Percentiles rank a stretch among this genome's conserved stretches.
Conservation (phyloP, 2,113 vertebrate species). For the Egretta garzetta region DNA sequence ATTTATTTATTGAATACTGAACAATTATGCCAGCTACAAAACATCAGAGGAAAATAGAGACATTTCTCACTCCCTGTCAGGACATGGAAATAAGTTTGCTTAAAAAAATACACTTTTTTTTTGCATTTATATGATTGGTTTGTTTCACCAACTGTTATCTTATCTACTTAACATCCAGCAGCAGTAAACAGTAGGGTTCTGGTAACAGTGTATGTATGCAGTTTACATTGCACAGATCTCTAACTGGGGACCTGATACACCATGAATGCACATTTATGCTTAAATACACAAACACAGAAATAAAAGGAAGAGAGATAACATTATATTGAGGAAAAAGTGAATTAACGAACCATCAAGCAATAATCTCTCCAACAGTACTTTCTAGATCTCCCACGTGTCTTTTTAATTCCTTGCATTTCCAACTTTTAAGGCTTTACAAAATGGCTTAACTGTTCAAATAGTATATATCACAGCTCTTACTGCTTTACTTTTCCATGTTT, state of each 20-base stretch:
- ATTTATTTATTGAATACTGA: background rate
- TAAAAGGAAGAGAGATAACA: background rate
- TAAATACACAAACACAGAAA: background rate
- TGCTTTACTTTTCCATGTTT: background rate
- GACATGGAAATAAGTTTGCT: background rate
- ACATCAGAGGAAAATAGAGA: background rate
- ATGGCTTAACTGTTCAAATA: background rate
- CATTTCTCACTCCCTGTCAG: background rate
- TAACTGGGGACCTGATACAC: background rate
- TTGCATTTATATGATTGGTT: background rate
- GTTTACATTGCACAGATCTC: background rate
- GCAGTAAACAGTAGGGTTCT: background rate
- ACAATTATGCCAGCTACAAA: background rate
- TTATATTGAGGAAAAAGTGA: background rate
- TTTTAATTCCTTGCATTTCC: background rate
- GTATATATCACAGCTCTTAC: background rate
- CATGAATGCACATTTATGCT: background rate
- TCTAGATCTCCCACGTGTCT: background rate
- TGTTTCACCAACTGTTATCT: background rate
- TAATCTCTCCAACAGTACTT: background rate
- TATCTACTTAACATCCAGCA: background rate
- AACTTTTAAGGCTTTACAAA: background rate
- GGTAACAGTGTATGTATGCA: background rate
- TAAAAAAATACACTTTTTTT: background rate
- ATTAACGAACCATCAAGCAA: background rate